A percentile compares a stretch with the other conserved stretches of the same genome.
These are phyloP conservation scores for Camponotus pennsylvanicus DNA, from an alignment of 1,140 invertebrate genomes.

Conservation along the genomic window DNA sequence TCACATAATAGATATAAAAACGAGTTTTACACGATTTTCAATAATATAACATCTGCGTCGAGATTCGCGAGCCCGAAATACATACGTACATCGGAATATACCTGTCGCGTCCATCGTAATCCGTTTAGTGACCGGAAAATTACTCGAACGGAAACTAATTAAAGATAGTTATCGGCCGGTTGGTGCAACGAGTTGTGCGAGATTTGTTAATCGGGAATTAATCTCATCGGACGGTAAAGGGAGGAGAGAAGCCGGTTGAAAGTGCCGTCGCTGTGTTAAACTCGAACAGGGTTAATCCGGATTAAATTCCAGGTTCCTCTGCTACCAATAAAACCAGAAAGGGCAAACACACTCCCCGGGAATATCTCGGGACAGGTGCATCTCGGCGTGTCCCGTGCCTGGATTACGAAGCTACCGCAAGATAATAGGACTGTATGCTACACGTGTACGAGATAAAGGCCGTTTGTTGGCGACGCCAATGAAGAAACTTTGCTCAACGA, in stretches of 20 bases:
- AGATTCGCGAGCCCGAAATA: neutral
- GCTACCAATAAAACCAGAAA: slow-evolving; percentile 54
- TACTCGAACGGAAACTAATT: slow-evolving; percentile 61
- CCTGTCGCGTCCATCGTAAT: slow-evolving; percentile 33
- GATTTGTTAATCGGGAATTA: slow-evolving; percentile 68
- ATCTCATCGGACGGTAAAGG: slow-evolving; percentile 35
- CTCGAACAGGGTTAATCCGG: slow-evolving; percentile 65
- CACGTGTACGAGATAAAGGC: neutral
- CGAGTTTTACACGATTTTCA: slow-evolving; percentile 34
- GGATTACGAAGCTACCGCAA: slow-evolving; percentile 39
- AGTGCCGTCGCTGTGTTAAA: slow-evolving; percentile 58
- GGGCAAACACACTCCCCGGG: slow-evolving; percentile 24
- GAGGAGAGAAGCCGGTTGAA: neutral
- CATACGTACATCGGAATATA: neutral
- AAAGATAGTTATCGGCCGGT: slow-evolving; percentile 53
- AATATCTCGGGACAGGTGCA: slow-evolving; percentile 36
- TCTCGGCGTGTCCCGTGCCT: slow-evolving; percentile 19
- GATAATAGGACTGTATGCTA: slow-evolving; percentile 7
- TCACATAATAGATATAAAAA: slow-evolving; percentile 3
- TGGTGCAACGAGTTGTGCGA: slow-evolving; percentile 41
- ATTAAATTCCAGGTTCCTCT: slow-evolving; percentile 51
- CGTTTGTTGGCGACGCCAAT: neutral
- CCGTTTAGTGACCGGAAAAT: slow-evolving; percentile 52
- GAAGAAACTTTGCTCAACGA: slow-evolving; percentile 9
- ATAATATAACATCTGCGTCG: slow-evolving; percentile 26